Evolutionary conservation across 1,140 invertebrate species (phyloP), one percentile per base, ranked within the genome.

Genomic region (Drosophila aff.): DNA sequence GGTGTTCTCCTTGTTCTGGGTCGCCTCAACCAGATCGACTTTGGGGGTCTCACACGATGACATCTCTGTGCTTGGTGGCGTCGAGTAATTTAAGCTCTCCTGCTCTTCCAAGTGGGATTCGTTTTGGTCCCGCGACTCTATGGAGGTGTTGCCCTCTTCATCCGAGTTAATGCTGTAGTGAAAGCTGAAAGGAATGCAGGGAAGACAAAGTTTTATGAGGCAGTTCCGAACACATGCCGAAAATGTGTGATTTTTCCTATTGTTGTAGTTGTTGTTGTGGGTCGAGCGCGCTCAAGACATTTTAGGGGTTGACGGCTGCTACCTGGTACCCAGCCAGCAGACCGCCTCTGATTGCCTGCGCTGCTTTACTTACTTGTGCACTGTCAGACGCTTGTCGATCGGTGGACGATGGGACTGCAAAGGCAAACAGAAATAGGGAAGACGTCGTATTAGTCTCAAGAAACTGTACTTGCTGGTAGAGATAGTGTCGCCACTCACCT

Each of bases 101-200:
- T 63, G 65, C 26, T 58, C 65, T 26, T 59, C 52, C 40, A 41
- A 26, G 18, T 55, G 40, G 36, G 67, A 46, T n/a, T 55, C 53
- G 40, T 66, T 66, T 46, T 76, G 38, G 36, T 67, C 69, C 1
- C 77, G 68, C 9, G 75, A 58, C 33, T 91, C 91, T n/a, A 87
- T 71, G 1, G 91, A 92, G 18, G 77, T 85, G 47, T 92, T 92
- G 9, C 91, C 91, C 36, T 92, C 91, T 52, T 92, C 91, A 55
- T 92, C 91, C 2, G 86, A 92, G 44, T 92, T 87, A 1, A 92
- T 92, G 26, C 76, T 82, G 50, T 92, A 92, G 26, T 69, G 76
- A 80, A 92, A 92, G 52, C 91, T 92, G 50, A 64, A 89, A 67
- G 16, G 23, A 60, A 60, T 28, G 16, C 26, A 46, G 11, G 55